Conservation (phyloP, 2,113 vertebrate genomes). For the Sus scrofa region DNA sequence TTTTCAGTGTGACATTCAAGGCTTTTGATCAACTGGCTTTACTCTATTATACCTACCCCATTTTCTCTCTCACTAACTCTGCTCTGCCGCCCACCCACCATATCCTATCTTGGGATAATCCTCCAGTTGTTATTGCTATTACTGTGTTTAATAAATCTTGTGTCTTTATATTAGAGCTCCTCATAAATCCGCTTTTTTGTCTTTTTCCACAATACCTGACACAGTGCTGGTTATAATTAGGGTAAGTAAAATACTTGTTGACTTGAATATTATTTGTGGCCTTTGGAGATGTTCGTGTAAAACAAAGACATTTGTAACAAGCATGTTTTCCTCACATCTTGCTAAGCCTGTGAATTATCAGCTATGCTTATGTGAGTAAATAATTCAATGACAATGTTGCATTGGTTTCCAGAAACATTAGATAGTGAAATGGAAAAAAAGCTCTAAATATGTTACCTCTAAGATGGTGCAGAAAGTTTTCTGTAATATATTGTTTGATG, state of each 20-base stretch:
- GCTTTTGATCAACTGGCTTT: conserved; percentile 22
- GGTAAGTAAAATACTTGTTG: conserved; percentile 46
- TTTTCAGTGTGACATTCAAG: conserved; percentile 54
- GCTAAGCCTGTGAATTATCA: conserved; percentile 55
- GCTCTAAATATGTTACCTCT: conserved; percentile 36
- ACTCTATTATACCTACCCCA: conserved; percentile 14
- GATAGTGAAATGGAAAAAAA: conserved; percentile 59
- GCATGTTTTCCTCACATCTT: conserved; percentile 58
- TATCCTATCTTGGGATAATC: conserved; percentile 48
- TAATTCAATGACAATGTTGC: conserved; percentile 45
- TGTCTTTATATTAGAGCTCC: conserved; percentile 45
- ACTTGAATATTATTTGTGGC: conserved; percentile 50
- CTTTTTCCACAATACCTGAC: conserved; percentile 15
- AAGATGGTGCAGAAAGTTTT: conserved; percentile 55
- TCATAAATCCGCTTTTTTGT: conserved; percentile 38
- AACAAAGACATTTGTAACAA: conserved; percentile 56
- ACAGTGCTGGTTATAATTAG: conserved; percentile 25
- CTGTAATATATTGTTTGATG: conserved; percentile 47
- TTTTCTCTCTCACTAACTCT: conserved; percentile 58
- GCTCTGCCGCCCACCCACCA: background rate
- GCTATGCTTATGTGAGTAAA: conserved; percentile 57
- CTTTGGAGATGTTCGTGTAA: conserved; percentile 35
- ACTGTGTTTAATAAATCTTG: background rate
- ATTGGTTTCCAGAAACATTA: conserved; percentile 67
- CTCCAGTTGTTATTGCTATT: conserved; percentile 28